phyloP scores from a whole-genome alignment of 1,140 invertebrate species.

The Archivesica marissinica region DNA sequence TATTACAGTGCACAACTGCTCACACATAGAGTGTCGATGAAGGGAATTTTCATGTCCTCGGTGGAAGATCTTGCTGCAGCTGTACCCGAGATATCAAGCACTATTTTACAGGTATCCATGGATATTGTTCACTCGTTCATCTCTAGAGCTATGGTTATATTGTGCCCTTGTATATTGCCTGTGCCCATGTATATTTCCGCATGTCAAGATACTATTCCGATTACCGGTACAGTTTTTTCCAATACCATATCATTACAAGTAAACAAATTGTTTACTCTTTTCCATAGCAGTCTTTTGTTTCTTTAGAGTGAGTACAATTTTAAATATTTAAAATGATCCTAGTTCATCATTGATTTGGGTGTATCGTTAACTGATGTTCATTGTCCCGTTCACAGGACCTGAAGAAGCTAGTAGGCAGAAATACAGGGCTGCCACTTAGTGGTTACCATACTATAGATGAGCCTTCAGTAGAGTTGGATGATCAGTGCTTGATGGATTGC shows the following conservation, averaged over 20 bases:
- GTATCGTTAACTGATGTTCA: no score
- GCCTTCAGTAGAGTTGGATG: neutral
- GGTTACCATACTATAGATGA: neutral
- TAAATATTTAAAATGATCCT: no score
- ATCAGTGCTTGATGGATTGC: neutral
- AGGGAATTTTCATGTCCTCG: neutral
- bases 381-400: no score
- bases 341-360: no score
- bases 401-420: neutral
- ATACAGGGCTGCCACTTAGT: neutral
- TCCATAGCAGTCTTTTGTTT: constrained; percentile 22
- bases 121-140: neutral
- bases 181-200: no score
- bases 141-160: no score
- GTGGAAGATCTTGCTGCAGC: neutral
- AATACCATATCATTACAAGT: no score
- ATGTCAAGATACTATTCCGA: no score
- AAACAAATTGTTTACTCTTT: no score
- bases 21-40: neutral
- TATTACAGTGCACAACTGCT: constrained; percentile 25
- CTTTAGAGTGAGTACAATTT: neutral
- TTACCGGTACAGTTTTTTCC: no score
- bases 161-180: no score
- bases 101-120: neutral
- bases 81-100: neutral